Evolutionary conservation across 2,888 invertebrate genomes (phyloP).

Genomic region (Petrophora chlorosata): DNA sequence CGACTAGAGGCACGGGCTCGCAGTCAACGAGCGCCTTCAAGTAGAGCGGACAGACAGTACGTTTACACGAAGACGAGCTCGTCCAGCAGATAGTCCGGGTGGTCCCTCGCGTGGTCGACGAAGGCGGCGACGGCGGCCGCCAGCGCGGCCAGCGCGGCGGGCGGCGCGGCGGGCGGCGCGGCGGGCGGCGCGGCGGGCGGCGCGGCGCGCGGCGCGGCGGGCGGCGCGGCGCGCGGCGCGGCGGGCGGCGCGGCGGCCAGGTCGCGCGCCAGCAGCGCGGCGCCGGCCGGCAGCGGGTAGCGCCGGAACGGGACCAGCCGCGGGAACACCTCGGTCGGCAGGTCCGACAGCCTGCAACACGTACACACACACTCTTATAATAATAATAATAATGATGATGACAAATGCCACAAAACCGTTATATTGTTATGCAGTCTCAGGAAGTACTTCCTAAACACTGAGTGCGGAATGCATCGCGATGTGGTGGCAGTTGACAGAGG

Average conservation of each 20-base stretch:
- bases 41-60: background rate
- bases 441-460: no score
- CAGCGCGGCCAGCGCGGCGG: constrained; percentile 3
- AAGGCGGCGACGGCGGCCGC: constrained; percentile 24
- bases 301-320: constrained; percentile 60
- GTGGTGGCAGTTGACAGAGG: no score
- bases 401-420: no score
- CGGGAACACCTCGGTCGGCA: constrained; percentile 51
- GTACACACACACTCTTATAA: no score
- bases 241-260: constrained; percentile 26
- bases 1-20: no score
- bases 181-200: constrained; percentile 25
- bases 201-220: background rate
- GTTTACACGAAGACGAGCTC: constrained; percentile 46
- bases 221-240: background rate
- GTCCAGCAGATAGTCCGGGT: constrained; percentile 57
- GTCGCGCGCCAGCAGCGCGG: constrained; percentile 45
- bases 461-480: no score
- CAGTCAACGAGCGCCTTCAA: no score
- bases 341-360: constrained; percentile 46
- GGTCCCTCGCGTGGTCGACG: constrained; percentile 38
- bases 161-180: background rate
- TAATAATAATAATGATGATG: no score
- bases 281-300: constrained; percentile 61
- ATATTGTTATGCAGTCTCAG: background rate